Base-by-base conservation (phyloP, 2,888 invertebrate species). In the Dicyrtoma fusca region DNA sequence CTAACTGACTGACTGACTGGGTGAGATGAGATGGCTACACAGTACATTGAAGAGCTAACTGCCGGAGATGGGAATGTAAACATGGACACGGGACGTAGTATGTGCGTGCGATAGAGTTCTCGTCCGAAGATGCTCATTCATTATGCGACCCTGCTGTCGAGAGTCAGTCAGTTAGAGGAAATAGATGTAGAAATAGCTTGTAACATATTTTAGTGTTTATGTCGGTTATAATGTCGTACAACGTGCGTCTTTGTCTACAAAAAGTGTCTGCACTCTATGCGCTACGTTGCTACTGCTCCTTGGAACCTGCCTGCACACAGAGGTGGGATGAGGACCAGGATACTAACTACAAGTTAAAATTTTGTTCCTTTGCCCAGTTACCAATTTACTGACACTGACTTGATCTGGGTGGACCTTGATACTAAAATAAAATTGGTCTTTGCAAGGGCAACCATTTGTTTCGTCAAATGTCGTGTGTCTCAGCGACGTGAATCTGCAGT, bases 381-480 rank as follows among this genome's bases (percentile, higher is more conserved):
- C 64, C 63, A 69, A 71, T 69, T 61, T 49, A 59, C 47, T 69
- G 69, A 69, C 59, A 57, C 59, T 57, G 51, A 61, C 61, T 69
- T 19, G 25, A 45, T 57, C 61, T 47, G 34, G 45, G 64, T 59
- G 69, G 73, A 73, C 74, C 76, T 76, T 76, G 76, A 76, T 76
- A 76, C 74, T 64, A 76, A 76, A 76, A 76, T 74, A 74, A 76
- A 74, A 74, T 76, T 72, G 71, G 72, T 73, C 69, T 73, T 26
- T 57, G 57, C 53, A 61, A 69, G 47, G 65, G 71, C 65, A 62
- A 51, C 61, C 61, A 65, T 47, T 61, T 61, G 68, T 68, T 68
- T 68, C 55, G 69, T 69, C 69, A 69, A 69, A 45, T 69, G 69
- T 68, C 68, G 44, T 26, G 19, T 25, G 13, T 2, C 3, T 25